These are phyloP conservation scores for Tenthredo livida DNA, from an alignment of 2,888 invertebrate genomes.

Conservation along the genomic window DNA sequence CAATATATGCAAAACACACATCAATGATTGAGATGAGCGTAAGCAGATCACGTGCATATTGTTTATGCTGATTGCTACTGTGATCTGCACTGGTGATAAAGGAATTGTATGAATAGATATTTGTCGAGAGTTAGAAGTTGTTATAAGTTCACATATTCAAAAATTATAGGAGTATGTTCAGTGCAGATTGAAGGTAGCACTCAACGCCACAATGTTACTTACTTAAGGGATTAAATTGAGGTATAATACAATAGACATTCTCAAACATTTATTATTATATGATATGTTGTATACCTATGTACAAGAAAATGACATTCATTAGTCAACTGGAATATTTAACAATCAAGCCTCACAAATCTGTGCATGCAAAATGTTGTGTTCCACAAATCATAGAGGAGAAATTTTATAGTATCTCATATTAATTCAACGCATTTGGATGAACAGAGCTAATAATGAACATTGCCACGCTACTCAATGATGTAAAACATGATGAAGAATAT, in stretches of 20 bases:
- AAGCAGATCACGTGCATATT: conserved; percentile 32
- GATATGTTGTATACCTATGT: conserved; percentile 32
- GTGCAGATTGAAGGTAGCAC: conserved; percentile 26
- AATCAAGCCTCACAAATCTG: conserved; percentile 30
- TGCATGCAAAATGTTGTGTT: conserved; percentile 31
- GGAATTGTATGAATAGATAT: neutral
- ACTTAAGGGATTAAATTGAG: conserved; percentile 16
- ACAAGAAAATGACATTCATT: conserved; percentile 7
- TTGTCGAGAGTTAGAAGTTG: neutral
- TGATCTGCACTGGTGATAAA: conserved; percentile 3
- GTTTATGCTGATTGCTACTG: conserved; percentile 16
- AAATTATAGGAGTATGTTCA: neutral
- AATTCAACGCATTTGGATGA: neutral
- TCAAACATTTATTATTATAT: conserved; percentile 65
- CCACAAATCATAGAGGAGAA: conserved; percentile 14
- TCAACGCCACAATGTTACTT: neutral
- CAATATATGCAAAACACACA: neutral
- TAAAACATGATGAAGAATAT: neutral
- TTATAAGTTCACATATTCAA: neutral
- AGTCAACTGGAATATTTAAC: conserved; percentile 29
- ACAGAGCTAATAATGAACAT: conserved; percentile 17
- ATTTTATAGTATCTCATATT: conserved; percentile 1
- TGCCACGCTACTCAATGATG: neutral
- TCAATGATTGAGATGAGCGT: neutral
- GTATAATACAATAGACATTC: conserved; percentile 63